Evolutionary conservation across 2,797 vertebrate species (phyloP), one percentile per base, ranked within the genome.

Genomic region (Cyprinodon diabolis): DNA sequence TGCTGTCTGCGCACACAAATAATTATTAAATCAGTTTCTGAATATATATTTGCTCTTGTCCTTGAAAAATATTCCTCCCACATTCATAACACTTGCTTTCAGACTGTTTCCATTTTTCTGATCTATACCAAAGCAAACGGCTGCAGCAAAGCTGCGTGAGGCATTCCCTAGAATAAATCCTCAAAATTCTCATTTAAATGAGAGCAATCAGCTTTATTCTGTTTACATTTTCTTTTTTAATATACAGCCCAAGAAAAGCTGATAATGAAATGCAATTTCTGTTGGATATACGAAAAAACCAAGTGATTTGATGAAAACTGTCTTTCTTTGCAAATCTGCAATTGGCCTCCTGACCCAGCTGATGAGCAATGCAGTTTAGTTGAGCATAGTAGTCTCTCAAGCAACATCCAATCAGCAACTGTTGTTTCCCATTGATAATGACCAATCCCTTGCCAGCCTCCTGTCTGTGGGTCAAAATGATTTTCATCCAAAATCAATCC

Each of bases 401-500:
- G 89, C 83, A 90, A 82, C 88, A 87, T 51, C 83, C 87, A 92
- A 92, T 92, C 90, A 90, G 83, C 87, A 76, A n/a, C 81, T 76
- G 88, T 93, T 93, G 92, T 91, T 84, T 73, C 40, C 68, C 87
- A 90, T 93, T 72, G 90, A 92, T 83, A 35, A 71, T 55, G 67
- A 75, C 56, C 80, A 71, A 76, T 89, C 79, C 86, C 79, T 66
- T 13, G 75, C 83, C 51, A 68, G 68, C 66, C 48, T 56, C 57
- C 72, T 60, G 78, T 74, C 84, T 69, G 79, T 79, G 80, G 85
- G 86, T 89, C 88, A 87, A 88, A 84, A 93, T 87, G 90, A 92
- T 89, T 77, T 80, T 83, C 86, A 90, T 90, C 88, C 81, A 89
- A 89, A 93, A 94, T 94, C 93, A 92, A 94, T 93, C 63, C 47